Percentiles rank a stretch among this genome's conserved stretches.
Conservation (phyloP, 2,888 invertebrate genomes). For the Hydroisotoma schaefferi region DNA sequence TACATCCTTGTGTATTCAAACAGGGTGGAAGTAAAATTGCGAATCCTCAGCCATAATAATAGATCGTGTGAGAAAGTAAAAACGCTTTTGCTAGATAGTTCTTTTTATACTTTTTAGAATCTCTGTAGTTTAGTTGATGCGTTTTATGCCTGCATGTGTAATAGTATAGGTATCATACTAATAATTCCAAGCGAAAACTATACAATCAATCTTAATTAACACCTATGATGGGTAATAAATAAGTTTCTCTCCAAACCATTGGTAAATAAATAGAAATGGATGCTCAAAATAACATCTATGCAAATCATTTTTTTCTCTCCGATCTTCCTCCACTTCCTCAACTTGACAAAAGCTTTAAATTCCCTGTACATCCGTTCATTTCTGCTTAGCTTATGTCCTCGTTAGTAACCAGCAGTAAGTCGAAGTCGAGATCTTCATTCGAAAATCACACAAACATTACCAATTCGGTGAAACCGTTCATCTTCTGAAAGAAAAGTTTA, state of each 20-base stretch:
- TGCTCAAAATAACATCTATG: background rate
- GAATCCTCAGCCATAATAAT: background rate
- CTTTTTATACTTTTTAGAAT: too few species aligned
- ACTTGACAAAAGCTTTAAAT: background rate
- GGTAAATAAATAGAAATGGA: conserved; percentile 1
- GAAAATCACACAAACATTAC: background rate
- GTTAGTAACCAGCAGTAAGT: background rate
- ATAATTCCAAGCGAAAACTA: background rate
- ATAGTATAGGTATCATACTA: too few species aligned
- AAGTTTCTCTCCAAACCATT: conserved; percentile 3
- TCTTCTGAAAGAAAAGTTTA: too few species aligned
- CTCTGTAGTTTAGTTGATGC: too few species aligned
- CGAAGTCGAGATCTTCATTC: background rate
- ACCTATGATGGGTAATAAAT: conserved; percentile 1
- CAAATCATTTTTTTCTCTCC: background rate
- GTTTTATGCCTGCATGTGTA: too few species aligned
- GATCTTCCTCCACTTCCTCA: background rate
- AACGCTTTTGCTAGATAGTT: too few species aligned
- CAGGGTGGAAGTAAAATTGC: background rate
- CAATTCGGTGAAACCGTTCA: too few species aligned
- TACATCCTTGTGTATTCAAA: background rate
- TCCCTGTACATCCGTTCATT: background rate
- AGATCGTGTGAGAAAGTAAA: too few species aligned
- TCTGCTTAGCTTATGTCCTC: conserved; percentile 1
- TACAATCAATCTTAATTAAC: conserved; percentile 7